Evolutionary conservation across 2,797 vertebrate species (phyloP).

Genomic region (Telmatherina bonti): DNA sequence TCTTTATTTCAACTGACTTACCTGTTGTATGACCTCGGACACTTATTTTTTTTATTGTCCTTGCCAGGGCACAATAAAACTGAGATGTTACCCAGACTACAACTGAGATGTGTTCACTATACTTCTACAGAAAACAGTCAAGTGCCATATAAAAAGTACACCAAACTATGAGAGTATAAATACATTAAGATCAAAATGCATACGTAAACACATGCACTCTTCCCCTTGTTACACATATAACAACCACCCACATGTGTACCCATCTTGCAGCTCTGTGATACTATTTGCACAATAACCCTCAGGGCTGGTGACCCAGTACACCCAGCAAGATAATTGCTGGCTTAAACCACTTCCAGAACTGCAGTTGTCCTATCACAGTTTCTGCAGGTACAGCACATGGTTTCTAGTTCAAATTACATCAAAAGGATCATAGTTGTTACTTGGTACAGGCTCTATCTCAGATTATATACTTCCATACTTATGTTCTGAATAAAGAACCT

Average conservation of each 20-base stretch:
- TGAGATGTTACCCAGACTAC: neutral
- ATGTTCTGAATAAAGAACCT: neutral
- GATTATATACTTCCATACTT: neutral
- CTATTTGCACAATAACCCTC: neutral
- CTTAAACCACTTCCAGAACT: neutral
- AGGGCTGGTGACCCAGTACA: constrained; percentile 6
- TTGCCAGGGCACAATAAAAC: neutral
- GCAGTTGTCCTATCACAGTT: neutral
- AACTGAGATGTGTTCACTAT: constrained; percentile 1
- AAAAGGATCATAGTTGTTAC: neutral
- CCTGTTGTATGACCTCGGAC: too few species aligned
- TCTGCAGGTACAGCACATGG: neutral
- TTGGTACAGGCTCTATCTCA: neutral
- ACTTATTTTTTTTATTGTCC: neutral
- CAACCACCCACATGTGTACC: constrained; percentile 15
- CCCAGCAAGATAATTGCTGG: neutral
- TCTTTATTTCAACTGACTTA: too few species aligned
- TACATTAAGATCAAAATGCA: constrained; percentile 9
- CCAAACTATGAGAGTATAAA: constrained; percentile 23
- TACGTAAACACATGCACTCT: constrained; percentile 1
- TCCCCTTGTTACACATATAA: constrained; percentile 12
- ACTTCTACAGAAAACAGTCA: constrained; percentile 3
- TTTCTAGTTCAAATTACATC: neutral
- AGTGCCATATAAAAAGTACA: constrained; percentile 20
- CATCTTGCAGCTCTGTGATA: constrained; percentile 24